Evolutionary conservation across 2,888 invertebrate species (phyloP).

Genomic region (Cataglyphis altisquamis): DNA sequence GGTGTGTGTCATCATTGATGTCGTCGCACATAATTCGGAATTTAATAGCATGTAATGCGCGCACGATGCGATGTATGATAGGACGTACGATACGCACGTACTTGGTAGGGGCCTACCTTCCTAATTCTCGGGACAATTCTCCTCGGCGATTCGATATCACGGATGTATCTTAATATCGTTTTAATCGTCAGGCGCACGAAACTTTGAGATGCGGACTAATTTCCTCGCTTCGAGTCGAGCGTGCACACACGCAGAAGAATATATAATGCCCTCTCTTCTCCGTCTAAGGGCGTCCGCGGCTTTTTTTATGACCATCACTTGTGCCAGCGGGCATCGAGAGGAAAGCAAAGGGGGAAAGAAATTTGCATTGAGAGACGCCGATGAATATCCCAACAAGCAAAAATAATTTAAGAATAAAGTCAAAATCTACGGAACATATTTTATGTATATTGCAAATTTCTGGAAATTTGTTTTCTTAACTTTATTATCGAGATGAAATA

Average conservation of each 20-base stretch:
- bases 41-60: constrained; percentile 2
- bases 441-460: no score
- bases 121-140: constrained; percentile 14
- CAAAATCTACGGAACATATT: neutral
- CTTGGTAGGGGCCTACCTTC: neutral
- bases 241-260: constrained; percentile 60
- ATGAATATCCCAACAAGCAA: neutral
- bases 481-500: neutral
- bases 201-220: constrained; percentile 25
- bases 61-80: constrained; percentile 20
- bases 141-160: constrained; percentile 58
- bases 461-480: neutral
- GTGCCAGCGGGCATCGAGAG: constrained; percentile 27
- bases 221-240: constrained; percentile 26
- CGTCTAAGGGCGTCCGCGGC: constrained; percentile 23
- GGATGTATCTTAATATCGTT: constrained; percentile 67
- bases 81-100: neutral
- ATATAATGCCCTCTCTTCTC: constrained; percentile 32
- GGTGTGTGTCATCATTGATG: neutral
- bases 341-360: neutral
- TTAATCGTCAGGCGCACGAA: constrained; percentile 67
- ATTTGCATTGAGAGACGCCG: constrained; percentile 29
- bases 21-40: neutral
- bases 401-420: constrained; percentile 29
- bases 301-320: constrained; percentile 25